These are phyloP conservation scores for Drosophila fuyamai DNA, from an alignment of 1,140 invertebrate species.

Conservation along the genomic window DNA sequence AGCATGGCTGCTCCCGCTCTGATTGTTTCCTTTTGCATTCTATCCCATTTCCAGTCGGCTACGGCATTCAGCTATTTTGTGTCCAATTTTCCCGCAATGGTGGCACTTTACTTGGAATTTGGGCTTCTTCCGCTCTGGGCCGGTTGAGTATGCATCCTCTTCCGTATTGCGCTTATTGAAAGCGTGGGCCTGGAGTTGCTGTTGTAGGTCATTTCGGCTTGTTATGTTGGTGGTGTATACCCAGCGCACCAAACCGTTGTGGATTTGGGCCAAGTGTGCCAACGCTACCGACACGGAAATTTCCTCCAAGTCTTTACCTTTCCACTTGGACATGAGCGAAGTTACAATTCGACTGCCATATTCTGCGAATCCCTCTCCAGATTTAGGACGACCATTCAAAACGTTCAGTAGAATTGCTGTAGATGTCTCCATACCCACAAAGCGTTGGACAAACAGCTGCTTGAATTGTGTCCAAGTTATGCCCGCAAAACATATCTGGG, in stretches of 20 bases:
- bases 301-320: background rate
- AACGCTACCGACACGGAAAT: background rate
- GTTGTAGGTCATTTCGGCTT: too few species aligned
- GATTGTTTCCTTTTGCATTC: conserved; percentile 2
- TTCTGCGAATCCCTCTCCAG: background rate
- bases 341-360: background rate
- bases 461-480: too few species aligned
- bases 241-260: background rate
- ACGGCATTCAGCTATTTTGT: background rate
- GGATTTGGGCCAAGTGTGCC: background rate
- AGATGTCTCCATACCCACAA: too few species aligned
- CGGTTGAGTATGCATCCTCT: background rate
- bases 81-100: background rate
- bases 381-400: background rate
- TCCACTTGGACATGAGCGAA: background rate
- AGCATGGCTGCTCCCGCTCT: conserved; percentile 11
- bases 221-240: too few species aligned
- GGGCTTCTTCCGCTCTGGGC: background rate
- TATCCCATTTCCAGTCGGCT: too few species aligned
- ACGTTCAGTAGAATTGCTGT: background rate
- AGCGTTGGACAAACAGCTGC: too few species aligned
- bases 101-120: background rate
- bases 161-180: too few species aligned
- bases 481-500: too few species aligned
- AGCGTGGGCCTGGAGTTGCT: too few species aligned